Conservation (phyloP, 2,113 vertebrate genomes). For the Mugil cephalus region DNA sequence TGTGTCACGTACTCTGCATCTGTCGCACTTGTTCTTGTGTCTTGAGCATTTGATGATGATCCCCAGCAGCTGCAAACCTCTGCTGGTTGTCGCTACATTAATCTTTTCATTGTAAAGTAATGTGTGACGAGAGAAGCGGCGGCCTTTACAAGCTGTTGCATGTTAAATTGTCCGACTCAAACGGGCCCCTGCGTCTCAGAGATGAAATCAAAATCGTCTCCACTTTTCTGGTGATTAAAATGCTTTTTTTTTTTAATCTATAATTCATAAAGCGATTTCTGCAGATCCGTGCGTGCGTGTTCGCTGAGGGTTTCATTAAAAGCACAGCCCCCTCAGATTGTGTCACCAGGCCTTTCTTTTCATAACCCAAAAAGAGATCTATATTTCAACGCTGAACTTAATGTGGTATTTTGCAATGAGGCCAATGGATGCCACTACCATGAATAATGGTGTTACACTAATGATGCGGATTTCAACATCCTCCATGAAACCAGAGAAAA, state of each 20-base stretch:
- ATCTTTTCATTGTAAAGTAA: slow-evolving; percentile 28
- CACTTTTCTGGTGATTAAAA: slow-evolving; percentile 14
- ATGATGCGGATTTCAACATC: slow-evolving; percentile 56
- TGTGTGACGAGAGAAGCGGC: neutral
- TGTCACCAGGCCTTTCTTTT: slow-evolving; percentile 13
- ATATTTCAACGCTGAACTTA: slow-evolving; percentile 16
- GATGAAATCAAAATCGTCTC: neutral
- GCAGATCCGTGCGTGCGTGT: slow-evolving; percentile 16
- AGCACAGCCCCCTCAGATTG: slow-evolving; percentile 10
- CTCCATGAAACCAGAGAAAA: slow-evolving; percentile 65
- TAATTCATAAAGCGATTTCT: slow-evolving; percentile 8
- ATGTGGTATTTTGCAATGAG: slow-evolving; percentile 25
- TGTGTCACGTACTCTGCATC: slow-evolving; percentile 34
- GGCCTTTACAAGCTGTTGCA: neutral
- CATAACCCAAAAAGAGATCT: neutral
- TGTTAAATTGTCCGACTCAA: too few species aligned
- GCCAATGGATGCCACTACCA: slow-evolving; percentile 31
- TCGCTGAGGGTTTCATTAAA: slow-evolving; percentile 12
- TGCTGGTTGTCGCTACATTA: neutral
- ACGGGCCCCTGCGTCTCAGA: neutral
- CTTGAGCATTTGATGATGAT: slow-evolving; percentile 33
- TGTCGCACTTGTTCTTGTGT: slow-evolving; percentile 6
- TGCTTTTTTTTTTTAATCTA: slow-evolving; percentile 9
- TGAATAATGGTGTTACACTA: slow-evolving; percentile 51
- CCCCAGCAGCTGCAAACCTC: slow-evolving; percentile 34